Evolutionary conservation across 2,797 vertebrate genomes (phyloP).

Genomic region (Amniataba percoides): DNA sequence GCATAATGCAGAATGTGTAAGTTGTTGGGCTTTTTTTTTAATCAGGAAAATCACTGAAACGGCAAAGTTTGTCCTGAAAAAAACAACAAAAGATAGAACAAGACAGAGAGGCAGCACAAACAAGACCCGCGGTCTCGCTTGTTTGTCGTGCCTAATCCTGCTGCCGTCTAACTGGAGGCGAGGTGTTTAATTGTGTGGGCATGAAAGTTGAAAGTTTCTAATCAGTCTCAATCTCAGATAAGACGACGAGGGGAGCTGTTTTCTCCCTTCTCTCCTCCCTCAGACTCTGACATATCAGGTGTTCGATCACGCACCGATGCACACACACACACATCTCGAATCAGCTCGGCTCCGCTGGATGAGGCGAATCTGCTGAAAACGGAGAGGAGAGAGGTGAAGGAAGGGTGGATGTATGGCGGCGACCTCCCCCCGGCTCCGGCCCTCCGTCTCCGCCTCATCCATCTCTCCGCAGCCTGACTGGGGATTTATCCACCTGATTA

Average conservation of each 20-base stretch:
- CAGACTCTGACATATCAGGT: constrained; percentile 26
- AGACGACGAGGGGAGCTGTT: constrained; percentile 16
- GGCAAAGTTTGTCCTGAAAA: constrained; percentile 6
- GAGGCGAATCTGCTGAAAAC: not conserved
- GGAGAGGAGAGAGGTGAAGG: constrained; percentile 15
- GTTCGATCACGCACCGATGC: not conserved
- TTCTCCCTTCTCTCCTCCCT: constrained; percentile 1
- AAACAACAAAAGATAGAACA: not conserved
- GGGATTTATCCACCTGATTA: constrained; percentile 44
- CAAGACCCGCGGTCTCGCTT: not conserved
- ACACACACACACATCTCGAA: constrained; percentile 4
- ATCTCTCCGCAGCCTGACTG: constrained; percentile 11
- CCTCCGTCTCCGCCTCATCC: constrained; percentile 6
- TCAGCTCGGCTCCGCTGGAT: not conserved
- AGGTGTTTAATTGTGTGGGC: constrained; percentile 26
- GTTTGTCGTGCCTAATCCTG: constrained; percentile 34
- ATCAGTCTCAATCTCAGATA: constrained; percentile 35
- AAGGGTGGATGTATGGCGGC: constrained; percentile 19
- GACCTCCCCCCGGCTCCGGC: constrained; percentile 30
- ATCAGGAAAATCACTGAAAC: constrained; percentile 7
- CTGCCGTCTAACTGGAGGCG: constrained; percentile 5
- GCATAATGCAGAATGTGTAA: not conserved
- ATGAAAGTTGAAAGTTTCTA: constrained; percentile 25
- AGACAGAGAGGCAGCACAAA: not conserved
- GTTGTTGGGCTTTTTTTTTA: not conserved